Base-by-base conservation (phyloP, 2,888 invertebrate genomes). In the Aporophyla lueneburgensis region DNA sequence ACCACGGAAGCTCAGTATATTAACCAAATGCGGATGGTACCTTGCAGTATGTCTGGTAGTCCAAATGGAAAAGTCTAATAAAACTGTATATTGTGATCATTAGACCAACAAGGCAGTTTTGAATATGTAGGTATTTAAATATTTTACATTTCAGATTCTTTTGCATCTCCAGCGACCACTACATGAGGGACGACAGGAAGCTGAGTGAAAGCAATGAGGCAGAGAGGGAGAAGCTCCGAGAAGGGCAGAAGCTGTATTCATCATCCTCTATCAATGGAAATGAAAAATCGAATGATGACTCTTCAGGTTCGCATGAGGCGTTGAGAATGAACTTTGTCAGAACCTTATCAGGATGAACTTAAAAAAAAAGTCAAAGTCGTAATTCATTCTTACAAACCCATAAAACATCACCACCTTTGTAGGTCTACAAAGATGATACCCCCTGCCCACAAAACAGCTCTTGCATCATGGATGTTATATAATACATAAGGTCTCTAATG, bases 201-300 rank as follows among this genome's bases (percentile, higher is more conserved):
- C 90, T 97, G 24, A 96, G 96, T 76, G 96, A 97, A 83, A 97
- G 97, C 86, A 96, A 97, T 80, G 97, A 97, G 82, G 95, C 96
- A 0, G 97, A 97, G 83, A 90, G 97, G 53, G 97, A 97, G 86
- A 97, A 97, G 84, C 90, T 97, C 0, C 89, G 97, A 87, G 97
- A 97, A 77, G 96, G 96, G 76, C 96, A 97, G 83, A 97, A 97
- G 73, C 88, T 97, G 1, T 97, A 97, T 84, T 97, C 97, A 0
- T 97, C 96, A 4, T 96, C 97, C 0, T 96, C 97, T 24, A 96
- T 97, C 83, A 97, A 97, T 74, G 96, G 96, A n/a, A 96, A 97
- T 80, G 97, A 97, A 85, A 97, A 97, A 86, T 96, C 96, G 0
- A 96, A 96, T 80, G 96, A 97, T 71, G 96, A 97, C 87, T 96